These are phyloP conservation scores for Polyommatus icarus DNA, from an alignment of 2,888 invertebrate species.

Conservation along the genomic window DNA sequence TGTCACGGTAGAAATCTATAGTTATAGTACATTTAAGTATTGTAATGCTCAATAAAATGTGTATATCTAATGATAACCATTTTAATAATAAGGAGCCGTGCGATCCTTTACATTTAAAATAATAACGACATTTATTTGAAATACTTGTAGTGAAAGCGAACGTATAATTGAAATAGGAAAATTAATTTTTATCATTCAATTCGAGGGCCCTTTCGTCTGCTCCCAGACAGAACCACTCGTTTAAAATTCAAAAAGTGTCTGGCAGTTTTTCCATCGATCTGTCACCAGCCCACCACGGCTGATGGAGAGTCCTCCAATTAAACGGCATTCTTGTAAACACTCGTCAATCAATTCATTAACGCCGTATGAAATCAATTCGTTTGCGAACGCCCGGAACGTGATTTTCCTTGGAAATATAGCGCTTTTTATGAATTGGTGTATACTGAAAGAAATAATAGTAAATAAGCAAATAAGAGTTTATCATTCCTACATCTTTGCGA, in stretches of 20 bases:
- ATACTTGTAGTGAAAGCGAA: slow-evolving; percentile 4
- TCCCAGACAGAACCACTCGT: slow-evolving; percentile 57
- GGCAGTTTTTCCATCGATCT: slow-evolving; percentile 59
- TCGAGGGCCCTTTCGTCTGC: slow-evolving; percentile 23
- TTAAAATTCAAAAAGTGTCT: slow-evolving; percentile 66
- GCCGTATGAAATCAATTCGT: slow-evolving; percentile 50
- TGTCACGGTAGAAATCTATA: background rate
- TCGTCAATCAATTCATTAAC: slow-evolving; percentile 62
- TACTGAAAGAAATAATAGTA: background rate
- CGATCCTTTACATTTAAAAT: background rate
- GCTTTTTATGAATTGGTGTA: background rate
- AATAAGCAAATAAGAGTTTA: background rate
- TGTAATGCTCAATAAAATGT: background rate
- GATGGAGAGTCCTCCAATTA: slow-evolving; percentile 68
- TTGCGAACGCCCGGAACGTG: slow-evolving; percentile 29
- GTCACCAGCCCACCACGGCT: slow-evolving; percentile 45
- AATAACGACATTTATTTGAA: background rate
- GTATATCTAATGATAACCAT: too few species aligned
- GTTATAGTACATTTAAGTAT: background rate
- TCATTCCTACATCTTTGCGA: too few species aligned
- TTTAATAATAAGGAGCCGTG: background rate
- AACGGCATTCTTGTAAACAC: slow-evolving; percentile 53
- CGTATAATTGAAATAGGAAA: slow-evolving; percentile 24
- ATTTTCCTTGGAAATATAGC: slow-evolving; percentile 1
- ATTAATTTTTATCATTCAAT: slow-evolving; percentile 28